Percentiles rank a stretch among this genome's conserved stretches.
phyloP scores from a whole-genome alignment of 2,797 vertebrate genomes.

The Megalops cyprinoides region DNA sequence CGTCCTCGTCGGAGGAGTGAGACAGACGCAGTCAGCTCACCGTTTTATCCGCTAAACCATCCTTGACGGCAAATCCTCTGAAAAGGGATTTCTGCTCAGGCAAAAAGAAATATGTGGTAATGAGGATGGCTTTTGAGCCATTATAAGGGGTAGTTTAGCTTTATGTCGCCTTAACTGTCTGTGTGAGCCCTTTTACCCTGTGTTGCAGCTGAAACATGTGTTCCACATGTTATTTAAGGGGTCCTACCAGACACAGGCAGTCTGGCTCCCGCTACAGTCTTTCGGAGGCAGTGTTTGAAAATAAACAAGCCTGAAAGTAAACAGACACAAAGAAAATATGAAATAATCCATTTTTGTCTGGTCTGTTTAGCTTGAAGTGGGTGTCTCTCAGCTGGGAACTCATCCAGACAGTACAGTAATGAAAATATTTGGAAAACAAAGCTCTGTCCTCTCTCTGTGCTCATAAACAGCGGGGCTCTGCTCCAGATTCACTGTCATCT shows the following conservation, averaged over 20 bases:
- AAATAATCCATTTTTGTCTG: slow-evolving; percentile 47
- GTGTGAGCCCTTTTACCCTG: too few relatives aligned
- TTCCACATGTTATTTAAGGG: slow-evolving; percentile 44
- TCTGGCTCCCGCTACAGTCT: slow-evolving; percentile 1
- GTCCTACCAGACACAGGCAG: slow-evolving; percentile 33
- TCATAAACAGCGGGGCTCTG: slow-evolving; percentile 28
- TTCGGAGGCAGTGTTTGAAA: slow-evolving; percentile 35
- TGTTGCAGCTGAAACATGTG: slow-evolving; percentile 36
- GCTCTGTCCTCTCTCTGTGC: slow-evolving; percentile 20
- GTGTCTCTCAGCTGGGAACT: slow-evolving; percentile 41
- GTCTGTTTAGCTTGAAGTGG: slow-evolving; percentile 46
- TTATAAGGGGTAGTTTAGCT: neutral
- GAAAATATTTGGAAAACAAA: slow-evolving; percentile 56
- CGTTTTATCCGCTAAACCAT: too few relatives aligned
- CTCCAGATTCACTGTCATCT: neutral
- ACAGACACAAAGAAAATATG: slow-evolving; percentile 40
- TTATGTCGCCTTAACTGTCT: neutral
- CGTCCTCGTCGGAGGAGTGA: neutral
- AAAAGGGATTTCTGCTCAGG: neutral
- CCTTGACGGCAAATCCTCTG: neutral
- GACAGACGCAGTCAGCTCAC: neutral
- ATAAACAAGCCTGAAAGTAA: slow-evolving; percentile 48
- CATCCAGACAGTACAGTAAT: slow-evolving; percentile 43
- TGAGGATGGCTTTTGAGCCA: neutral
- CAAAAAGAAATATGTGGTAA: neutral